phyloP scores from a whole-genome alignment of 1,140 invertebrate genomes.

The Drosophila athabasca region DNA sequence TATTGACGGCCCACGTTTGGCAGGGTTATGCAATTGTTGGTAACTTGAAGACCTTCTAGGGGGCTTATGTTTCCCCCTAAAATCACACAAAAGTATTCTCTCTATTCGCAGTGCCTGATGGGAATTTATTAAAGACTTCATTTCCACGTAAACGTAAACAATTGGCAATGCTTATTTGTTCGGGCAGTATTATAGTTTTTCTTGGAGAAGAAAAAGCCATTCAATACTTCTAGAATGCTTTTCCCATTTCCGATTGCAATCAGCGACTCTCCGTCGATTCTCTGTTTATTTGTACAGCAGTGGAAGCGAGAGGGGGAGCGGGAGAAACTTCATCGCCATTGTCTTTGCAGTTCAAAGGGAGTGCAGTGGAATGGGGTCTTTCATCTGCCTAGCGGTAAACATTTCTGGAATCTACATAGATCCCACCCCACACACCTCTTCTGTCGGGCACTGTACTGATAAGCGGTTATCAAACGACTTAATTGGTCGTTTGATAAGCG shows the following conservation, averaged over 20 bases:
- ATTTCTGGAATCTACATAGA: background rate
- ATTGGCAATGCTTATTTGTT: background rate
- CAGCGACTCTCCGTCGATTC: conserved; percentile 42
- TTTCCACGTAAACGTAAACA: conserved; percentile 23
- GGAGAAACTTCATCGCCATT: conserved; percentile 14
- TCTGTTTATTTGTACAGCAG: conserved; percentile 68
- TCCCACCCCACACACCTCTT: background rate
- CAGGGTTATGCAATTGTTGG: conserved; percentile 41
- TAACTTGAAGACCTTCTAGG: conserved; percentile 20
- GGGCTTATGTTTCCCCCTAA: conserved; percentile 29
- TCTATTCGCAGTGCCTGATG: background rate
- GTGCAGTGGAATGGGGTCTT: background rate
- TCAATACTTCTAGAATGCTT: conserved; percentile 52
- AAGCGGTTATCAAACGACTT: conserved; percentile 26
- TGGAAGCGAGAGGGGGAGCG: background rate
- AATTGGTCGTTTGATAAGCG: conserved; percentile 46
- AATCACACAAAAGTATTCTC: background rate
- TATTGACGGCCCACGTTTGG: conserved; percentile 8
- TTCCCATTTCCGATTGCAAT: conserved; percentile 70
- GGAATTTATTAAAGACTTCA: conserved; percentile 30
- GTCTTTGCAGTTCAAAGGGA: conserved; percentile 4
- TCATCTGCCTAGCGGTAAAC: conserved; percentile 21
- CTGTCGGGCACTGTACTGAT: conserved; percentile 4
- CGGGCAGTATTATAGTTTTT: background rate
- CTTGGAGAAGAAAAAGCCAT: conserved; percentile 34